Evolutionary conservation across 2,113 vertebrate genomes (phyloP), one percentile per base, ranked within the genome.

Genomic region (Calyptomena viridis): DNA sequence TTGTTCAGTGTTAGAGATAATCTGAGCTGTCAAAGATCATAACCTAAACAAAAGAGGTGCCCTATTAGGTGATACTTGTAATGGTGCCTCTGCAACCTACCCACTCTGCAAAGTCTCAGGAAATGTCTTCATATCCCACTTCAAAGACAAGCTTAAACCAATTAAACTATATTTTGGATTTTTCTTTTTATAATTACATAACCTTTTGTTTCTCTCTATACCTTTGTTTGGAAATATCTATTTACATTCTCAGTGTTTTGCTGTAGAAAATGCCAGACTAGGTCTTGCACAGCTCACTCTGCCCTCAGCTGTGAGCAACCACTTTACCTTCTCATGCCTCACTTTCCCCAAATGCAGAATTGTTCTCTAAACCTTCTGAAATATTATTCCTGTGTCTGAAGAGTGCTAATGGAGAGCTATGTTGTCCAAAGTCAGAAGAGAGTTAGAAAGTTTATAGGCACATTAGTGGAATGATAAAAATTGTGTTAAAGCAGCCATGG

Each of bases 91-190:
- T 47, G n/a, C 28, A 81, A 92, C 46, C 30, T 37, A 22, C 37
- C n/a, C 0, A 0, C 76, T 39, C 39, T 62, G 28, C 24, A 39
- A 66, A 60, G 64, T 53, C 23, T 39, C 8, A 13, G 42, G 63
- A 81, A 81, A 77, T 18, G 39, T 42, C 28, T 76, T 77, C n/a
- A 10, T 37, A 21, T 37, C 23, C 27, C 56, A 31, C 42, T 62
- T 46, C n/a, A 56, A 25, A 56, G 27, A 69, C 6, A 58, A 62
- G 8, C 15, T 40, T 12, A 56, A 87, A 44, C 21, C 15, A 58
- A 72, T 15, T 77, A 49, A 73, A 81, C 42, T 42, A n/a, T 8
- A 46, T 46, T 68, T 35, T 40, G 3, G 8, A 39, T 21, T 33
- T 66, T 5, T 4, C 66, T 66, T 18, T 14, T 19, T 14, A 18